A percentile compares a stretch with the other conserved stretches of the same genome.
Conservation (phyloP, 2,888 invertebrate species). For the Galerucella pusilla region DNA sequence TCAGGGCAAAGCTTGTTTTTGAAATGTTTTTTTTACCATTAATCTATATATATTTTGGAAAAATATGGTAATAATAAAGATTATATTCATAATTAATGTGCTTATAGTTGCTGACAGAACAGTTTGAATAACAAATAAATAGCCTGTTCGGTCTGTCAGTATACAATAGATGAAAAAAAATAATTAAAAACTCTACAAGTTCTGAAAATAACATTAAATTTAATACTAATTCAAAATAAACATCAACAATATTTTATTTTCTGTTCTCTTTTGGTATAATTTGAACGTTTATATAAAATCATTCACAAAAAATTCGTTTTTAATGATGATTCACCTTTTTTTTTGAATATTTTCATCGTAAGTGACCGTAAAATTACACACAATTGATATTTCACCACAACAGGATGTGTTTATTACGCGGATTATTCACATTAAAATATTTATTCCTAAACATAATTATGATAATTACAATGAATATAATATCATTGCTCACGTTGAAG, state of each 20-base stretch:
- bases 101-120: too few relatives aligned
- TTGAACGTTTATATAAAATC: neutral
- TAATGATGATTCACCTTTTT: neutral
- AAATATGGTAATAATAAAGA: neutral
- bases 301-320: neutral
- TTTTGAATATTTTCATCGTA: neutral
- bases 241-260: too few relatives aligned
- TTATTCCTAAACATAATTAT: neutral
- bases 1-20: too few relatives aligned
- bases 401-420: neutral
- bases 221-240: neutral
- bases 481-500: neutral
- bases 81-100: constrained; percentile 22
- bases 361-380: neutral
- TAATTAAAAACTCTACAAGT: neutral
- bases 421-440: neutral
- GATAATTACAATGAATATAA: neutral
- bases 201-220: neutral
- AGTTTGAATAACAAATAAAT: neutral
- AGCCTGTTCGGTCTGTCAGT: neutral
- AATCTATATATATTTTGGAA: too few relatives aligned
- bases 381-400: neutral
- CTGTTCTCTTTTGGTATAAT: neutral
- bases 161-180: neutral
- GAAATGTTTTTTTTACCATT: too few relatives aligned